Evolutionary conservation across 1,140 invertebrate genomes (phyloP), one percentile per base, ranked within the genome.

Genomic region (Liolophura sinensis): DNA sequence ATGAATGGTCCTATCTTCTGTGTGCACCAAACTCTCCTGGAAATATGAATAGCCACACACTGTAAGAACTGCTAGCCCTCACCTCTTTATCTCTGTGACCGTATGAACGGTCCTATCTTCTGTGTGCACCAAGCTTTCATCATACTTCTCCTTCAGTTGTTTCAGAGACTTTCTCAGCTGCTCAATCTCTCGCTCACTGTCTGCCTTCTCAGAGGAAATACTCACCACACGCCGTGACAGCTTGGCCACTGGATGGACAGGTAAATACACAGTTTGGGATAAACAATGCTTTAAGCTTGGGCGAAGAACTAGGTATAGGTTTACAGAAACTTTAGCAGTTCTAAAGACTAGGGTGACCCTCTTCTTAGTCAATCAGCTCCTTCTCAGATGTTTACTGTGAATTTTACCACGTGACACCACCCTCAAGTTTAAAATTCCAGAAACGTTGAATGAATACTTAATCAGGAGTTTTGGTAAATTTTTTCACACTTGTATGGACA

Each of bases 131-230:
- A 20, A 12, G n/a, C 22, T 54, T 54, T 54, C 60, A 52, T 82
- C 78, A 69, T 78, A 60, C 66, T 75, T 75, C 20, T 75, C 73
- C 67, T 80, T 80, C 24, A 74, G 11, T 25, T 76, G 72, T n/a
- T 64, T 68, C 22, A 66, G 72, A 46, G 67, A 64, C 24, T 67
- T 57, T 61, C 67, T 70, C 24, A 72, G 40, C 11, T 76, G 72
- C 49, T 76, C 73, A 24, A 79, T 20, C 31, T 80, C 76, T 51
- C 65, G 67, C 27, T 80, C 78, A 14, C 67, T 16, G 1, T 82
- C 80, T 5, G 64, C 64, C 57, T 78, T 80, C 65, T 80, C 78
- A 6, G 68, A 62, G 59, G 78, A 74, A 22, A 61, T 57, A 25
- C 62, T 31, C 16, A 74, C 70, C 59, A 79, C 20, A 52, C 75